Evolutionary conservation across 2,113 vertebrate genomes (phyloP), one percentile per base, ranked within the genome.

Genomic region (Perca fluviatilis): DNA sequence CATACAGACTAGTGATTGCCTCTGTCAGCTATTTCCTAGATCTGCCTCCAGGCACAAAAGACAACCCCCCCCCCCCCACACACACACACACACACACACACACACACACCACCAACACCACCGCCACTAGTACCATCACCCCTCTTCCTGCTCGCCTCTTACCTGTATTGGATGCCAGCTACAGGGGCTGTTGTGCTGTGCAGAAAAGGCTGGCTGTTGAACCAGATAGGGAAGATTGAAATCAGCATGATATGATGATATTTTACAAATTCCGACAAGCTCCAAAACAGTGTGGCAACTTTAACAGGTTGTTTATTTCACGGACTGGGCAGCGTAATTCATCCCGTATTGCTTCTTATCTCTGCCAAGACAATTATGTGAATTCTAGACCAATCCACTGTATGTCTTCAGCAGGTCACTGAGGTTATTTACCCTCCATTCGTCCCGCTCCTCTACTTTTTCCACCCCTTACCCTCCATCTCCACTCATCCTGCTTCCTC

Each of bases 1-100:
- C 58, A 89, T 85, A 79, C 77, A 82, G 79, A 86, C 79, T 27
- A 58, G 86, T 82, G 85, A 91, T 92, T 86, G 89, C 88, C 70
- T 85, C 85, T 90, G 92, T 94, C 93, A 91, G 86, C 86, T 88
- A 83, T 90, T 93, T 93, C 89, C 85, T 92, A 74, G 83, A 88
- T 92, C 89, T 91, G 87, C 89, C 91, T 87, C 33, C 57, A 80
- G 86, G 82, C 91, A 92, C 89, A 92, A 92, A 89, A 60, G 69
- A 67, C 27, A 25, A 53, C 64, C 47, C 40, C 27, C 61, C 4
- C 0, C 57, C 21, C 57, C 65, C 13, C n/a, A 14, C 2, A 7
- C 1, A 19, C 2, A 23, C 36, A 9, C 36, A 40, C 9, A 40
- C 36, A 40, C 36, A 40, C 36, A 40, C 36, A 10, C 40, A 40